Evolutionary conservation across 2,797 vertebrate genomes (phyloP).

Genomic region (Peromyscus attwateri): DNA sequence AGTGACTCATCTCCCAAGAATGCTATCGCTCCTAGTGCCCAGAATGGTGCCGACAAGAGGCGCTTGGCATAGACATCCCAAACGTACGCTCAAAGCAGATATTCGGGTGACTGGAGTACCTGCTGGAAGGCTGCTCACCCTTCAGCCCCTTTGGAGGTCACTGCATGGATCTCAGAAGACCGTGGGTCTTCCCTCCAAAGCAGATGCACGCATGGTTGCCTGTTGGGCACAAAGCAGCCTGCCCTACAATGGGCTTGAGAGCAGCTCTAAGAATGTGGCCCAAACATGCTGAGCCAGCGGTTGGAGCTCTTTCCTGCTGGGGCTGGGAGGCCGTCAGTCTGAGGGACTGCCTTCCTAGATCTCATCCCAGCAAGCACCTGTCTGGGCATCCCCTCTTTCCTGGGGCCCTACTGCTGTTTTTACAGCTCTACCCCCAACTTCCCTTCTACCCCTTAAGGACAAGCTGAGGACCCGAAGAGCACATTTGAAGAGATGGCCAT

Average conservation of each 20-base stretch:
- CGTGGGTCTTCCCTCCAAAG: not conserved
- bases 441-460: slow-evolving; percentile 35
- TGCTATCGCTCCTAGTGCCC: not conserved
- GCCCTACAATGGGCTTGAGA: not conserved
- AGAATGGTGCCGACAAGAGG: not conserved
- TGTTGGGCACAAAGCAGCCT: not conserved
- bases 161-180: not conserved
- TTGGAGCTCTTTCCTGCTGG: not conserved
- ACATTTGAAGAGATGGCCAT: not conserved
- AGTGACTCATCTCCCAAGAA: not conserved
- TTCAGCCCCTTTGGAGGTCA: not conserved
- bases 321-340: not conserved
- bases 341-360: not conserved
- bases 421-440: slow-evolving; percentile 44
- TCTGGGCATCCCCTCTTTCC: slow-evolving; percentile 3
- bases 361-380: not conserved
- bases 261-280: not conserved
- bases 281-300: accelerated
- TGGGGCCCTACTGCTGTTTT: not conserved
- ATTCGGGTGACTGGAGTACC: not conserved
- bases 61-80: not conserved
- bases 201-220: not conserved
- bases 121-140: not conserved
- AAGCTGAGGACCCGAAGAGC: slow-evolving; percentile 41
- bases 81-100: accelerated